phyloP scores from a whole-genome alignment of 2,797 vertebrate species.

The Coreius guichenoti region DNA sequence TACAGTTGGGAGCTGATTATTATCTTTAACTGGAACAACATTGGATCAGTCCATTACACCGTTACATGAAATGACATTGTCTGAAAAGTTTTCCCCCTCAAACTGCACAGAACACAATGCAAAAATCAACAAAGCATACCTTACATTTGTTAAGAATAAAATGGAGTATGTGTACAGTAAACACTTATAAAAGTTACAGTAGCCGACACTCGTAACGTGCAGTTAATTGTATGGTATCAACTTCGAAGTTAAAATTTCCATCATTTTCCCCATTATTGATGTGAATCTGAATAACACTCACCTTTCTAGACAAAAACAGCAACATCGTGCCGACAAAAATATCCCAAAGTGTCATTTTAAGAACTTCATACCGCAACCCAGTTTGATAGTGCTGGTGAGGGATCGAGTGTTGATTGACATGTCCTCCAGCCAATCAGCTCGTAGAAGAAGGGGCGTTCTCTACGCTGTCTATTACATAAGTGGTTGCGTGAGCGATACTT shows the following conservation, averaged over 20 bases:
- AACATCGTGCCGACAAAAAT: constrained; percentile 56
- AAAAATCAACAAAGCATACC: background rate
- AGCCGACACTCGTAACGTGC: constrained; percentile 1
- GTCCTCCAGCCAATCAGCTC: constrained; percentile 36
- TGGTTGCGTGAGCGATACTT: background rate
- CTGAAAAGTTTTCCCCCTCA: background rate
- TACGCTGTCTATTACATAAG: background rate
- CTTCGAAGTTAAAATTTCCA: constrained; percentile 2
- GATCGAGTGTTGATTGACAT: constrained; percentile 15
- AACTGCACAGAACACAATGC: background rate
- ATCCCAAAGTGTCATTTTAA: constrained; percentile 43
- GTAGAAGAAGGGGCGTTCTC: background rate
- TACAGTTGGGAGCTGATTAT: background rate
- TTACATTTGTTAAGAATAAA: background rate
- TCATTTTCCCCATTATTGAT: background rate
- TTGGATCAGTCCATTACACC: background rate
- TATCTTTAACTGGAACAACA: background rate
- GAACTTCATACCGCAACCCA: constrained; percentile 33
- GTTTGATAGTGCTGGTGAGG: background rate
- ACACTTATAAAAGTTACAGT: constrained; percentile 9
- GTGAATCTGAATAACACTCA: constrained; percentile 30
- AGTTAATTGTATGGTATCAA: background rate
- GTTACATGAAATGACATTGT: constrained; percentile 1
- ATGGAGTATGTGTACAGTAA: background rate
- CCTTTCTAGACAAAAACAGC: constrained; percentile 46